Conservation (phyloP, 2,113 vertebrate genomes). For the Phyllostomus discolor region DNA sequence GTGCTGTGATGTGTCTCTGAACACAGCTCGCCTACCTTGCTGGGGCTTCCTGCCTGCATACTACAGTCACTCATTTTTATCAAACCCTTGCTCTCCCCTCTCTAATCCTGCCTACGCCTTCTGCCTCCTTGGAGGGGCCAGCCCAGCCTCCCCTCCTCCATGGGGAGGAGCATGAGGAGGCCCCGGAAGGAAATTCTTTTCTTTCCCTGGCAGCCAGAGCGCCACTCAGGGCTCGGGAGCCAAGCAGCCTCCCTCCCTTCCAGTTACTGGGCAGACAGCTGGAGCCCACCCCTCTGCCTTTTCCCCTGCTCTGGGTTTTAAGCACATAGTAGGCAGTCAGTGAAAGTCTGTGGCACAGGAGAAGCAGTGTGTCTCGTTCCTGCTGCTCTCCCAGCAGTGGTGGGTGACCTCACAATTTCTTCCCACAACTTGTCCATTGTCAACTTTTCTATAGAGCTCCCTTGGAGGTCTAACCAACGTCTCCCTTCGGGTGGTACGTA, state of each 20-base stretch:
- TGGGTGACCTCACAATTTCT: background rate
- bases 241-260: background rate
- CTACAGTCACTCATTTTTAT: background rate
- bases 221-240: no score
- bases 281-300: background rate
- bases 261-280: background rate
- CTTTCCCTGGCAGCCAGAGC: background rate
- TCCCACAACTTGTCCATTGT: no score
- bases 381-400: background rate
- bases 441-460: background rate
- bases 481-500: background rate
- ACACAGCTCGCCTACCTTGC: rapidly evolving
- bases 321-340: background rate
- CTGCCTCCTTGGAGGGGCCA: background rate
- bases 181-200: background rate
- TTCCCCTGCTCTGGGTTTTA: background rate
- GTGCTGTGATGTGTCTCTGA: background rate
- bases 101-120: background rate
- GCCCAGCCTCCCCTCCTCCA: background rate
- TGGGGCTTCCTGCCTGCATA: background rate
- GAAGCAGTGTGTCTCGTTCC: background rate
- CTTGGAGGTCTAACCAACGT: background rate
- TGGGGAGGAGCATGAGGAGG: background rate
- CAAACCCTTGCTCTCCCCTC: background rate
- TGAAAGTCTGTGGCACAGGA: background rate